Conservation (phyloP, 2,797 vertebrate genomes). For the Sarcoramphus papa region DNA sequence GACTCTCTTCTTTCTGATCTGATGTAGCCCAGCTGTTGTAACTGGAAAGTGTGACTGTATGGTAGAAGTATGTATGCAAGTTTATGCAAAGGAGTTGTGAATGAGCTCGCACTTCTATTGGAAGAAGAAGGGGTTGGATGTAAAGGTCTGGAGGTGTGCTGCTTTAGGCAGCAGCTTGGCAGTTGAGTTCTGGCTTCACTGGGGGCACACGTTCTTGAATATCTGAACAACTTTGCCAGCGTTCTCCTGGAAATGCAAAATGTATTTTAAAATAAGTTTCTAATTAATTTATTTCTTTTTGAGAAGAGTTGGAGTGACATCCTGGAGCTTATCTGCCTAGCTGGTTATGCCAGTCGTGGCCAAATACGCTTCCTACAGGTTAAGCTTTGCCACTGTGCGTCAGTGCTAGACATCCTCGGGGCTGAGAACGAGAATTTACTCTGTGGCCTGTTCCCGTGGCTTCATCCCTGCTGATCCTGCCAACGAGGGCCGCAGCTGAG, state of each 20-base stretch:
- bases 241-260: not conserved
- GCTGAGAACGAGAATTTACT: not conserved
- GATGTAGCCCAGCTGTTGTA: not conserved
- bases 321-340: not conserved
- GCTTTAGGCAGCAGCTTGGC: not conserved
- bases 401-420: rapidly evolving
- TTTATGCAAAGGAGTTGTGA: not conserved
- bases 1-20: not conserved
- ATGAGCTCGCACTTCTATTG: not conserved
- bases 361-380: not conserved
- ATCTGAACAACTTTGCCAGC: not conserved
- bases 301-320: not conserved
- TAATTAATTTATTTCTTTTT: not conserved
- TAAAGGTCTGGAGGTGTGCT: not conserved
- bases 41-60: not conserved
- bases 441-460: not conserved
- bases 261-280: not conserved
- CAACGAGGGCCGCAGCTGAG: not conserved
- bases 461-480: not conserved
- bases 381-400: not conserved
- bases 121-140: not conserved
- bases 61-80: not conserved
- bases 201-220: not conserved
- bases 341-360: not conserved
- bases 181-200: not conserved